Conservation (phyloP, 2,888 invertebrate genomes). For the Metallyticus violacea region DNA sequence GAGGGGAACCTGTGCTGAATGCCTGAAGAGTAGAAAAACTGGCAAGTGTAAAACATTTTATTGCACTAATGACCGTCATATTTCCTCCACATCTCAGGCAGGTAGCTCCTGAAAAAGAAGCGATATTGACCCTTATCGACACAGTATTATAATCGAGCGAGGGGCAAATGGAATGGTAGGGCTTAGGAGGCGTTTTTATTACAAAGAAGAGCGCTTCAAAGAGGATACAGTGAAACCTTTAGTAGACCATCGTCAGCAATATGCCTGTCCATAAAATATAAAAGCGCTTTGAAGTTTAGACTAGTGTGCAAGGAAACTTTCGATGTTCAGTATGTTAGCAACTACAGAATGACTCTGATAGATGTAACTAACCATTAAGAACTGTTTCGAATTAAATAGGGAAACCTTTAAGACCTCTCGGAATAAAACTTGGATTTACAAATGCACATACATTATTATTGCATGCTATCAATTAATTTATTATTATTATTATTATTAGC, state of each 20-base stretch:
- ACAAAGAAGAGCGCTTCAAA: background rate
- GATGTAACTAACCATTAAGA: too few species aligned
- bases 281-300: background rate
- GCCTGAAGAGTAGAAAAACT: background rate
- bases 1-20: background rate
- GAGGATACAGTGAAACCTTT: background rate
- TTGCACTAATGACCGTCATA: conserved; percentile 10
- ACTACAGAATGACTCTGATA: too few species aligned
- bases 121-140: conserved; percentile 6
- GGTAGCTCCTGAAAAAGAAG: background rate
- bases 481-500: too few species aligned
- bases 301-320: too few species aligned
- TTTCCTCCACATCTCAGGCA: background rate
- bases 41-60: conserved; percentile 7
- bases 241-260: background rate
- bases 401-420: too few species aligned
- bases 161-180: background rate
- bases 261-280: background rate
- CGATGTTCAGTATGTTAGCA: too few species aligned
- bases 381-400: too few species aligned
- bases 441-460: too few species aligned
- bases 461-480: too few species aligned
- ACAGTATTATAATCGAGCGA: background rate
- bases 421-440: too few species aligned
- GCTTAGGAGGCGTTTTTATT: background rate